Conservation (phyloP, 2,797 vertebrate genomes). For the Centroberyx gerrardi region DNA sequence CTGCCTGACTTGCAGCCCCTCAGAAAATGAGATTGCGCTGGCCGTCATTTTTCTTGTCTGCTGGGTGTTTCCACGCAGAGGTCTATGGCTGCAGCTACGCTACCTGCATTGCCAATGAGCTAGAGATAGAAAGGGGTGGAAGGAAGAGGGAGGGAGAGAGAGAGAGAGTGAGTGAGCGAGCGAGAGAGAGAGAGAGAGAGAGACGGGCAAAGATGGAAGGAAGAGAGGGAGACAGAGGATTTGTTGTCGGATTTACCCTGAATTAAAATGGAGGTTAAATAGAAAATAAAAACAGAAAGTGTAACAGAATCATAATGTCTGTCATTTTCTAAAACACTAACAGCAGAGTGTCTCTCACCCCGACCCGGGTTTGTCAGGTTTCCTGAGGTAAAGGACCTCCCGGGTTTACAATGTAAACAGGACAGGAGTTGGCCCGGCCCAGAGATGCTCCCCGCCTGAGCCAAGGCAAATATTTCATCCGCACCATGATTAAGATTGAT, state of each 20-base stretch:
- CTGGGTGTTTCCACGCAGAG: constrained; percentile 88
- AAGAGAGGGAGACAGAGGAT: constrained; percentile 48
- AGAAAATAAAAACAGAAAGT: constrained; percentile 58
- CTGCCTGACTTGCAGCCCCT: constrained; percentile 98
- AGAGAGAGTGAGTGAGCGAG: neutral
- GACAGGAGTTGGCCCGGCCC: constrained; percentile 18
- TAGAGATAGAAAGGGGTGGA: constrained; percentile 63
- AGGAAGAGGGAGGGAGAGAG: constrained; percentile 45
- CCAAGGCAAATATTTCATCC: constrained; percentile 72
- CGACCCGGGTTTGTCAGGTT: neutral
- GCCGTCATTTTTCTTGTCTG: constrained; percentile 99
- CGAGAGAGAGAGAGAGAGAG: constrained; percentile 37
- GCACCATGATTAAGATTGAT: constrained; percentile 72
- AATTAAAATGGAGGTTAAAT: constrained; percentile 71
- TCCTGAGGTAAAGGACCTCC: constrained; percentile 41
- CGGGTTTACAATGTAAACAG: constrained; percentile 43
- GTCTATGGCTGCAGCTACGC: constrained; percentile 85
- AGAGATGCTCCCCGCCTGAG: constrained; percentile 41
- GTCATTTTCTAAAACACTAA: constrained; percentile 41
- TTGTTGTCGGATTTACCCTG: constrained; percentile 62
- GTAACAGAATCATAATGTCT: constrained; percentile 39
- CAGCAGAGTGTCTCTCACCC: constrained; percentile 9
- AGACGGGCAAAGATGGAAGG: constrained; percentile 25
- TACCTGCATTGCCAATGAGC: constrained; percentile 93
- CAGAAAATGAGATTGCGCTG: constrained; percentile 97